phyloP scores from a whole-genome alignment of 1,140 invertebrate species.

The Drosophila dunni region DNA sequence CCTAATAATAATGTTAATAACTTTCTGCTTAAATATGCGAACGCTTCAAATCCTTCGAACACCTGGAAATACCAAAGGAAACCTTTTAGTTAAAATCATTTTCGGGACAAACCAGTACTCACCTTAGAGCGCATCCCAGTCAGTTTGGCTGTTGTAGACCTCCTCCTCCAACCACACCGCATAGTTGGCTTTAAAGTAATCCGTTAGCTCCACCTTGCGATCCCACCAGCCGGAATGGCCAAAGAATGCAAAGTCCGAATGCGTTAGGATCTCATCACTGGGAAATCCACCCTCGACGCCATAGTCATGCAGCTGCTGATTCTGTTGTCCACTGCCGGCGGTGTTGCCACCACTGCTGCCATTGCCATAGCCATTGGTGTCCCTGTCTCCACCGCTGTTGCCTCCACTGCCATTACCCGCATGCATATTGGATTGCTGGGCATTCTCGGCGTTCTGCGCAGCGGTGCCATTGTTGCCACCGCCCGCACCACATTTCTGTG shows the following conservation, averaged over 20 bases:
- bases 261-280: slow-evolving; percentile 81
- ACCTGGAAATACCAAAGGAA: neutral
- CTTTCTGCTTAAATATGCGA: slow-evolving; percentile 67
- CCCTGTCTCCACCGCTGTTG: slow-evolving; percentile 49
- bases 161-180: slow-evolving; percentile 98
- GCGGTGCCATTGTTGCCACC: slow-evolving; percentile 67
- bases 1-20: slow-evolving; percentile 66
- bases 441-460: slow-evolving; percentile 71
- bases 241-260: slow-evolving; percentile 83
- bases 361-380: slow-evolving; percentile 39
- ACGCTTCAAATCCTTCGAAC: neutral
- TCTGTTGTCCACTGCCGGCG: slow-evolving; percentile 78
- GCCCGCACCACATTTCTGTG: slow-evolving; percentile 81
- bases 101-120: neutral
- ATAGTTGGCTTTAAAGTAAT: slow-evolving; percentile 98
- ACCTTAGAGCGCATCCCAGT: slow-evolving; percentile 88
- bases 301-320: slow-evolving; percentile 75
- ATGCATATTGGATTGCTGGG: slow-evolving; percentile 74
- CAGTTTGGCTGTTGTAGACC: slow-evolving; percentile 94
- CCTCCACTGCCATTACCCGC: slow-evolving; percentile 66
- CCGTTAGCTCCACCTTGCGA: slow-evolving; percentile 92
- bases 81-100: neutral
- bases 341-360: slow-evolving; percentile 42
- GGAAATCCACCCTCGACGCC: slow-evolving; percentile 81
- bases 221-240: slow-evolving; percentile 84